Base-by-base conservation (phyloP, 2,113 vertebrate species). In the Spermophilus dauricus region DNA sequence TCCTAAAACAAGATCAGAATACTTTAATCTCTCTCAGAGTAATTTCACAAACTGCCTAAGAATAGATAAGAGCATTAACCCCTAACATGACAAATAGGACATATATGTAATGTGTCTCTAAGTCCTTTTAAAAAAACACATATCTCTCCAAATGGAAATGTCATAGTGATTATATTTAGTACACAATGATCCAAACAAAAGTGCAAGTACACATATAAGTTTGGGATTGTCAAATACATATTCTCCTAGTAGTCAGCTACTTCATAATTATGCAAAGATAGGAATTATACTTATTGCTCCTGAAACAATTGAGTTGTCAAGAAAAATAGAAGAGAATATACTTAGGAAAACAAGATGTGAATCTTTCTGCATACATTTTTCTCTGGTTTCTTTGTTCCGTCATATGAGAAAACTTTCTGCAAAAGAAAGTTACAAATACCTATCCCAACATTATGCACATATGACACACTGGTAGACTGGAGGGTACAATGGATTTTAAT, bases 401-500 rank as follows among this genome's bases (percentile, higher is more conserved):
- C 58, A 22, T 42, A n/a, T 28, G 28, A 89, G 20, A 65, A 30
- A 94, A 89, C 37, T 22, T 69, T 42, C 53, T 63, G 8, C 1
- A 61, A 53, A 48, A 95, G 77, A 75, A n/a, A n/a, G 51, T 39
- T 3, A 93, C 37, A 95, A 78, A 91, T 67, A 93, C 45, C 20
- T 42, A 75, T 45, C 42, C 0, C 65, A 63, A 95, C 8, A 56
- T 76, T 97, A 72, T 82, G 53, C 26, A 78, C 13, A 53, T n/a
- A 51, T 39, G 37, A 78, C 87, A 51, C 51, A 80, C 14, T 61
- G 77, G 11, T 63, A 92, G 37, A 2, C 37, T 86, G 4, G 73
- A 97, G 73, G 88, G 88, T 67, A 86, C 3, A 89, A 83, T 76
- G 26, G 81, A 86, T 95, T 93, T 83, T 84, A 86, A 72, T 90